Evolutionary conservation across 2,888 invertebrate genomes (phyloP).

Genomic region (Crossocerus cetratus): DNA sequence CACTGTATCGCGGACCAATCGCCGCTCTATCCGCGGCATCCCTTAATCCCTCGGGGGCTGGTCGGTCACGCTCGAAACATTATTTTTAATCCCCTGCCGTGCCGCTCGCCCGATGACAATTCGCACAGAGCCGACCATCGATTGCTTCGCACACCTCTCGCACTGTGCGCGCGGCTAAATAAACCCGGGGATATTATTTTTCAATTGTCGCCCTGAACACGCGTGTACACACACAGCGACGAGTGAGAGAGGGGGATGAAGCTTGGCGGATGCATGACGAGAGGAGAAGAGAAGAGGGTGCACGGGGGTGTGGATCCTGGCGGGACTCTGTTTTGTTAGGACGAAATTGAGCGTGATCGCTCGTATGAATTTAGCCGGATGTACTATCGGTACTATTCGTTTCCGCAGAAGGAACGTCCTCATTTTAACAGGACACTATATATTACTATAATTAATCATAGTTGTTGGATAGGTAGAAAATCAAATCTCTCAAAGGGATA

Average conservation of each 20-base stretch:
- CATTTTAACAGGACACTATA: too few species aligned
- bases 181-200: conserved; percentile 75
- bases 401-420: too few species aligned
- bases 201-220: conserved; percentile 65
- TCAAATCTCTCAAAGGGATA: too few species aligned
- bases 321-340: conserved; percentile 64
- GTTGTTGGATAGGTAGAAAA: too few species aligned
- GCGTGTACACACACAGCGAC: conserved; percentile 16
- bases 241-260: background rate
- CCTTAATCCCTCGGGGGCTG: conserved; percentile 69
- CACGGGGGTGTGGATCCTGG: conserved; percentile 29
- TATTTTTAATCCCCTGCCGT: conserved; percentile 73
- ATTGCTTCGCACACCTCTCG: background rate
- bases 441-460: too few species aligned
- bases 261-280: background rate
- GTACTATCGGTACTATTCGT: too few species aligned
- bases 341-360: conserved; percentile 65
- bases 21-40: conserved; percentile 28
- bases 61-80: conserved; percentile 73
- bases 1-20: conserved; percentile 48
- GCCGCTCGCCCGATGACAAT: too few species aligned
- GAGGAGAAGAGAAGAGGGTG: background rate
- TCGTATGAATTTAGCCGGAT: background rate
- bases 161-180: conserved; percentile 65
- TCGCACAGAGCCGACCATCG: too few species aligned